phyloP scores from a whole-genome alignment of 2,797 vertebrate species.

The Microctenopoma steveboyesi region DNA sequence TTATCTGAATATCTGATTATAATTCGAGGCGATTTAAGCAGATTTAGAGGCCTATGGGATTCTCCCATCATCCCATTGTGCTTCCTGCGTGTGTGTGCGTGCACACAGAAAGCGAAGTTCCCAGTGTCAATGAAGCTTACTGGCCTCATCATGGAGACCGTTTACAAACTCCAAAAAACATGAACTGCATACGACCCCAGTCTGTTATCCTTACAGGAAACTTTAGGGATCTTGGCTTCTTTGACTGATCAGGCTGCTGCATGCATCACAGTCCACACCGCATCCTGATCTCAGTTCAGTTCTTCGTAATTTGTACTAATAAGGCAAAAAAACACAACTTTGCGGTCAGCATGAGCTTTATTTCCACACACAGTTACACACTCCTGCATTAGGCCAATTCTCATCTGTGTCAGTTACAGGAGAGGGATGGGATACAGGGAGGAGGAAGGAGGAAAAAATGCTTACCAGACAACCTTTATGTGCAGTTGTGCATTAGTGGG shows the following conservation, averaged over 20 bases:
- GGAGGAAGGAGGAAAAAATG: conserved; percentile 68
- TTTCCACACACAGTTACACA: conserved; percentile 57
- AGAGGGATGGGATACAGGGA: conserved; percentile 60
- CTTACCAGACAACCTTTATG: conserved; percentile 80
- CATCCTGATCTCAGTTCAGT: conserved; percentile 33
- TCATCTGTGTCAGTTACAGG: conserved; percentile 78
- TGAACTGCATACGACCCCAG: conserved; percentile 41
- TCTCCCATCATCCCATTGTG: conserved; percentile 67
- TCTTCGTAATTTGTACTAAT: conserved; percentile 69
- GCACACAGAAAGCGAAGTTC: too few relatives aligned
- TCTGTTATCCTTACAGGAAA: conserved; percentile 24
- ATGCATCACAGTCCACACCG: not conserved
- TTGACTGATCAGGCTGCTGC: conserved; percentile 26
- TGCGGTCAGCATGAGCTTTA: conserved; percentile 61
- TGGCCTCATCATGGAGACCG: conserved; percentile 44
- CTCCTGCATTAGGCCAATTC: conserved; percentile 74
- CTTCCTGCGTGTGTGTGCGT: conserved; percentile 36
- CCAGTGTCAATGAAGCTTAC: conserved; percentile 12
- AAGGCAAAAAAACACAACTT: conserved; percentile 67
- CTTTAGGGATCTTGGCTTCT: conserved; percentile 26
- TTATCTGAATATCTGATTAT: conserved; percentile 81
- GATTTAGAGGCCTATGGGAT: conserved; percentile 73
- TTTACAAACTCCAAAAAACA: conserved; percentile 41
- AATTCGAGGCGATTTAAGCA: conserved; percentile 77
- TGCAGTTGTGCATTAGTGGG: conserved; percentile 76